Evolutionary conservation across 2,113 vertebrate species (phyloP), one percentile per base, ranked within the genome.

Genomic region (Argyrosomus japonicus): DNA sequence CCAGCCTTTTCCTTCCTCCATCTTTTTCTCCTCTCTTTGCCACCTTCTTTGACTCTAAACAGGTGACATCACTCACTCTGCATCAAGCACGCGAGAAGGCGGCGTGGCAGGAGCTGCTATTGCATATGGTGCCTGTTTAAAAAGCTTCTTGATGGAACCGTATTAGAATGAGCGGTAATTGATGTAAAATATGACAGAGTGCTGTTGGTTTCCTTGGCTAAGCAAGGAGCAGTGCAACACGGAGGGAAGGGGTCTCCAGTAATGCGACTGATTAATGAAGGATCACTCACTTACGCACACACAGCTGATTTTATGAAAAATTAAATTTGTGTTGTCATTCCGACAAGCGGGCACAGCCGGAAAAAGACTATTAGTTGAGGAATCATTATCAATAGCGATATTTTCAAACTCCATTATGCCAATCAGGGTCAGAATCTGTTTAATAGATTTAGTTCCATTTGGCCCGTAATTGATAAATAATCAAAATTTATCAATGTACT

Each of bases 401-500:
- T 98, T 98, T 99, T 99, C 97, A 98, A 98, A 98, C 97, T 97
- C 96, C 96, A 98, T 99, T 98, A 98, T 96, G 96, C 97, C 97
- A 98, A 98, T 99, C 97, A 97, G 96, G 95, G 88, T 91, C 50
- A 93, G 95, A 98, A 97, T 98, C 97, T 97, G 97, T 97, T 98
- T 96, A 97, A 97, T 97, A 97, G 96, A 97, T 99, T 99, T 98
- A 97, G 96, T 97, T 98, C 83, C 96, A 99, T 99, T 99, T 98
- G 96, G 95, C 95, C 94, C 90, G 95, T 98, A 99, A 99, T 98
- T 99, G 97, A 99, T 98, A 98, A 98, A 99, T 99, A 99, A 99
- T 99, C 97, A 97, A 97, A 98, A 99, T 98, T 96, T 98, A 99
- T 99, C 98, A 98, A 98, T 98, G 97, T 97, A 96, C 96, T 97